Base-by-base conservation (phyloP, 2,888 invertebrate species). In the Ochropleura plecta region DNA sequence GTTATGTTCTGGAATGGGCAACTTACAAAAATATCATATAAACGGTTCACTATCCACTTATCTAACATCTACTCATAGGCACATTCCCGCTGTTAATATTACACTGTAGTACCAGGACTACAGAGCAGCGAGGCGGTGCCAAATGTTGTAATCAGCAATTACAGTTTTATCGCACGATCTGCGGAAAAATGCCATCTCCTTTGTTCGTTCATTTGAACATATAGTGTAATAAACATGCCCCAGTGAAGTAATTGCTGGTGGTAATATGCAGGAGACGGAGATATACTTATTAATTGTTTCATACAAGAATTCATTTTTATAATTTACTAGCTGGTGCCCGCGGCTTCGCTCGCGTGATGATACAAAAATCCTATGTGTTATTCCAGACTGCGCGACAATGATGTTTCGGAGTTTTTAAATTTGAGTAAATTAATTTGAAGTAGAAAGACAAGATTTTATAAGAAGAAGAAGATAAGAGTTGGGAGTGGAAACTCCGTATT, bases 121-220 rank as follows among this genome's bases (percentile, higher is more conserved):
- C 57, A 46, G 49, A 16, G 49, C 30, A 51, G 40, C 10, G 66
- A 60, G 78, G n/a, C 18, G 44, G 70, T 69, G 69, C 68, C 60
- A 70, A 77, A 79, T 79, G 77, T 73, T 79, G 77, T 79, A 73
- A 79, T 79, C 80, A 77, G 73, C 76, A 51, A 76, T 79, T 76
- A 77, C 73, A 73, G n/a, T 64, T 73, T 79, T 79, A 77, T 77
- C 76, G 79, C 73, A 51, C 51, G 63, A 77, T 77, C 64, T 77
- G 64, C 72, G 73, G 63, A 79, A 77, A 79, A 77, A 77, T 42
- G 63, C 79, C 57, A 73, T 77, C 46, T 57, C 16, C 62, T 79
- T 79, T 77, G 73, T 73, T 72, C 76, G 18, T 77, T 77, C 57
- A 79, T 79, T 77, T 64, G 57, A 57, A 20, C 72, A 40, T 18